These are phyloP conservation scores for Strix aluco DNA, from an alignment of 2,113 vertebrate species.

Conservation along the genomic window DNA sequence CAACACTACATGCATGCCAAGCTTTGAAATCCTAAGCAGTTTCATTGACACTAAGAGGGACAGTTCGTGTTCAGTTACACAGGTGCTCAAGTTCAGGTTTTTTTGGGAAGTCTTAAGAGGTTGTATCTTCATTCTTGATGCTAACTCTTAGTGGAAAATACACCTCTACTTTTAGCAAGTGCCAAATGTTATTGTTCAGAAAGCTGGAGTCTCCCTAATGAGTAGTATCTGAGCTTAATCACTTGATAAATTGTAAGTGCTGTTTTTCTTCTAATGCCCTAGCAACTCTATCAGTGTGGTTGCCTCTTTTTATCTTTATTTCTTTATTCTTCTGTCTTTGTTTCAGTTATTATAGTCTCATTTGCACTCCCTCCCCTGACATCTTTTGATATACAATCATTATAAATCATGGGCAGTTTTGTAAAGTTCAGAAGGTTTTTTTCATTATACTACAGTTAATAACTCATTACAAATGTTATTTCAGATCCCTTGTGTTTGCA, in stretches of 20 bases:
- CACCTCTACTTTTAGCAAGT: not conserved
- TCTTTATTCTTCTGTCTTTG: slow-evolving; percentile 1
- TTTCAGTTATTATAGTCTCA: not conserved
- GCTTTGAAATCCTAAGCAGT: not conserved
- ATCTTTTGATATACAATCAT: not conserved
- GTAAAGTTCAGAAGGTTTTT: not conserved
- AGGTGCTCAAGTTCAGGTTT: not conserved
- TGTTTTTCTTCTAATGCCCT: not conserved
- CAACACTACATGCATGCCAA: not conserved
- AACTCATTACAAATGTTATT: not conserved
- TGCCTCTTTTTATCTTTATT: slow-evolving; percentile 5
- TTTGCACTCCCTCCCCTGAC: not conserved
- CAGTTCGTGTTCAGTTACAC: not conserved
- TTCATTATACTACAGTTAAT: not conserved
- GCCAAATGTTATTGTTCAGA: not conserved
- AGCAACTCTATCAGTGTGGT: not conserved
- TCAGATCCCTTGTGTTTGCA: not conserved
- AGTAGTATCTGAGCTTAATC: not conserved
- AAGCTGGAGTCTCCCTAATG: not conserved
- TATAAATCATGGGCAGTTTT: not conserved
- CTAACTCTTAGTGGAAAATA: not conserved
- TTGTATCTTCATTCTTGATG: not conserved
- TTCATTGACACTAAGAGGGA: not conserved
- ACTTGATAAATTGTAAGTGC: not conserved
- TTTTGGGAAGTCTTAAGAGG: not conserved